Percentiles rank a stretch among this genome's conserved stretches.
Conservation (phyloP, 2,888 invertebrate species). For the Drosophila hamatofila region DNA sequence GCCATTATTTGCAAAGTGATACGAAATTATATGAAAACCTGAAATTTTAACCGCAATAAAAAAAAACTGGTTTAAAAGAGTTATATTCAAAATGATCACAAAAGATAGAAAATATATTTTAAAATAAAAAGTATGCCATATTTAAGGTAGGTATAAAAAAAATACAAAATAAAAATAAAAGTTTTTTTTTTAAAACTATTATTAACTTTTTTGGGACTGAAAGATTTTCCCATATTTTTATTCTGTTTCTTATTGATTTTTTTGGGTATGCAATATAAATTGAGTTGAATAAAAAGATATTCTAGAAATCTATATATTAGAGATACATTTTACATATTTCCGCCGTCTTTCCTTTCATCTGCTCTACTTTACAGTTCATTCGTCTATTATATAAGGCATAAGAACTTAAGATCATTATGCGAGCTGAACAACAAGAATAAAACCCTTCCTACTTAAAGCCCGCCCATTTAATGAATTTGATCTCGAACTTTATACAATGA, state of each 20-base stretch:
- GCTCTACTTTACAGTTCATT: slow-evolving; percentile 6
- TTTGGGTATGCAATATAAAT: background rate
- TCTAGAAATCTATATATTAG: background rate
- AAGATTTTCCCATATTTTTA: background rate
- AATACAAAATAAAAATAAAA: no score
- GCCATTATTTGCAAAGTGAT: slow-evolving; percentile 25
- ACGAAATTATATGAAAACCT: slow-evolving; percentile 12
- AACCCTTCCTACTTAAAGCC: slow-evolving; percentile 46
- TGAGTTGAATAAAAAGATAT: background rate
- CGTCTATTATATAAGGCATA: background rate
- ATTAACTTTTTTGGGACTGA: background rate
- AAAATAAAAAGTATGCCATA: background rate
- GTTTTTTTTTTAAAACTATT: no score
- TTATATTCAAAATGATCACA: background rate
- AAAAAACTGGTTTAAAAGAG: slow-evolving; percentile 1
- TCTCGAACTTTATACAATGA: slow-evolving; percentile 53
- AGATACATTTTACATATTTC: background rate
- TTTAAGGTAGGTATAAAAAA: background rate
- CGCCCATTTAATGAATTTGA: slow-evolving; percentile 67
- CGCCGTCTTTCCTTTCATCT: background rate
- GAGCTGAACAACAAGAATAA: background rate
- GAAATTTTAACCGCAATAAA: background rate
- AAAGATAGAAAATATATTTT: background rate
- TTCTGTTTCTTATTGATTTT: background rate
- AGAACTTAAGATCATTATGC: slow-evolving; percentile 37